A percentile compares a stretch with the other conserved stretches of the same genome.
Evolutionary conservation across 2,888 invertebrate species (phyloP).

Genomic region (Conistra vaccinii): DNA sequence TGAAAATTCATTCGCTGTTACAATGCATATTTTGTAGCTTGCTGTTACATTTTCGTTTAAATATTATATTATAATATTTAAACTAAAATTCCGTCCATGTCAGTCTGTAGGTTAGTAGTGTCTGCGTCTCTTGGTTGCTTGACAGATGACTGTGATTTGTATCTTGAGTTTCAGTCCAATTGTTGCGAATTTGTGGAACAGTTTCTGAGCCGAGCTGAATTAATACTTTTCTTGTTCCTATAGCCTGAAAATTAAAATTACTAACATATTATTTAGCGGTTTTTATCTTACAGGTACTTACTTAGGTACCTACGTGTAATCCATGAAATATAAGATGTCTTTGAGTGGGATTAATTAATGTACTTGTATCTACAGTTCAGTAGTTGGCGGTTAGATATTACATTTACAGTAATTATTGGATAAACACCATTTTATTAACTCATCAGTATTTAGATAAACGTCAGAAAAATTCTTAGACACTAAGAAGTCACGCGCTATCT

Average conservation of each 20-base stretch:
- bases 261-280: neutral
- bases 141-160: slow-evolving; percentile 10
- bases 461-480: neutral
- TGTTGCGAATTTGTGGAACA: neutral
- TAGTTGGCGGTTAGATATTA: neutral
- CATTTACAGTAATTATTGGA: neutral
- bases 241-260: no score
- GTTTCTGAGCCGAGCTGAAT: neutral
- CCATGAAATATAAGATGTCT: neutral
- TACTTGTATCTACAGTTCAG: neutral
- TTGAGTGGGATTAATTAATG: neutral
- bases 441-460: no score
- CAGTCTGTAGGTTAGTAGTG: neutral
- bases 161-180: slow-evolving; percentile 19
- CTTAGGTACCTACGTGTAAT: neutral
- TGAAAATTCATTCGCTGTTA: no score
- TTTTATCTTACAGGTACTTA: neutral
- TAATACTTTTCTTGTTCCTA: slow-evolving; percentile 13
- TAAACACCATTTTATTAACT: neutral
- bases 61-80: no score
- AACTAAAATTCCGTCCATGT: no score
- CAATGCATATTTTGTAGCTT: no score
- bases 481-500: neutral
- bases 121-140: neutral
- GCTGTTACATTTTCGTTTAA: no score